Percentiles rank a stretch among this genome's conserved stretches.
Conservation (phyloP, 2,113 vertebrate species). For the Oreotrochilus melanogaster region DNA sequence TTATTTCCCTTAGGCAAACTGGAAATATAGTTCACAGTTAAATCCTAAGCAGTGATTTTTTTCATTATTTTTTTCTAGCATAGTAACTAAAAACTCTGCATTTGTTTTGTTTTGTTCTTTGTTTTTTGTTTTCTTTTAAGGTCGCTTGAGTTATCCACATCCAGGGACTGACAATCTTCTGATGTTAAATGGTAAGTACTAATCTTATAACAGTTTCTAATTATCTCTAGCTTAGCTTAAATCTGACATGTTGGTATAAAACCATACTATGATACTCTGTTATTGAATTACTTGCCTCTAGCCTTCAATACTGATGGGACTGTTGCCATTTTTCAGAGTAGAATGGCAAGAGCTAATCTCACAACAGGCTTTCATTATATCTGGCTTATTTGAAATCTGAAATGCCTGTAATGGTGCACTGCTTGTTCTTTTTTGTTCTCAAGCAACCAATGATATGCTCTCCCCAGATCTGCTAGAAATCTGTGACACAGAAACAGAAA, state of each 20-base stretch:
- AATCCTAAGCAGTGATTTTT: constrained; percentile 12
- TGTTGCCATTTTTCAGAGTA: constrained; percentile 27
- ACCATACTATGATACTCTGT: constrained; percentile 6
- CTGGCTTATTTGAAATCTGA: constrained; percentile 33
- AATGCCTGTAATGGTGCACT: not conserved
- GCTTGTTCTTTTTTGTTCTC: not conserved
- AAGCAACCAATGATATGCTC: not conserved
- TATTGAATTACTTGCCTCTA: constrained; percentile 36
- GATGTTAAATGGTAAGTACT: constrained; percentile 96
- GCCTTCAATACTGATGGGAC: constrained; percentile 7
- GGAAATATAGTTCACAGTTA: not conserved
- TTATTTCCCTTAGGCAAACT: constrained; percentile 62
- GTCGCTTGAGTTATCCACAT: constrained; percentile 94
- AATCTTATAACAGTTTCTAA: constrained; percentile 60
- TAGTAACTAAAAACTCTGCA: constrained; percentile 16
- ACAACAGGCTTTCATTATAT: constrained; percentile 56
- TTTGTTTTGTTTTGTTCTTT: constrained; percentile 33
- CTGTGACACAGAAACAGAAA: not conserved
- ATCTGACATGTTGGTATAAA: constrained; percentile 43
- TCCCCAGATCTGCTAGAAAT: not conserved
- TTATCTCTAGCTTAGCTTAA: constrained; percentile 61
- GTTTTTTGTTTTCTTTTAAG: constrained; percentile 78
- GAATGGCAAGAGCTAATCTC: constrained; percentile 54
- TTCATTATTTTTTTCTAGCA: constrained; percentile 11
- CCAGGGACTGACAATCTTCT: constrained; percentile 95